A percentile compares a stretch with the other conserved stretches of the same genome.
Conservation (phyloP, 2,888 invertebrate species). For the Protophormia terraenovae region DNA sequence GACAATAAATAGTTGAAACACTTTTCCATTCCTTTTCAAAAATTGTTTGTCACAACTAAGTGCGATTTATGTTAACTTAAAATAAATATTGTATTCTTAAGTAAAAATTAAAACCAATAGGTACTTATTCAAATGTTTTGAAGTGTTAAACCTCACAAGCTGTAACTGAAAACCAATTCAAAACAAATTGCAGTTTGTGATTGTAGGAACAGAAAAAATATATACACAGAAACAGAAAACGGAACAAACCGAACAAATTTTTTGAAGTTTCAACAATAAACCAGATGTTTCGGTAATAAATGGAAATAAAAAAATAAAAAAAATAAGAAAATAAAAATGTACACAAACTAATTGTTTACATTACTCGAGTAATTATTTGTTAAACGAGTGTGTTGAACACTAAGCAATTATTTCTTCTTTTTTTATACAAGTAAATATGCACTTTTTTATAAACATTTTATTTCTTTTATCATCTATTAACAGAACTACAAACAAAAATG, state of each 20-base stretch:
- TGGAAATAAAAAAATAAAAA: constrained; percentile 3
- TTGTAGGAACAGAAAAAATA: neutral
- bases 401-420: neutral
- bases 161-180: neutral
- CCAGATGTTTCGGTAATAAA: constrained; percentile 37
- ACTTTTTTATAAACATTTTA: neutral
- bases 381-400: neutral
- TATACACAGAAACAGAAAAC: neutral
- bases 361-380: constrained; percentile 36
- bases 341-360: constrained; percentile 39
- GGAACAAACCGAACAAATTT: constrained; percentile 1
- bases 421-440: neutral
- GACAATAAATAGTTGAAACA: too few species aligned
- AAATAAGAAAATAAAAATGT: neutral
- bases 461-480: neutral
- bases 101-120: too few species aligned
- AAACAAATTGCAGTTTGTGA: neutral
- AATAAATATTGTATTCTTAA: too few species aligned
- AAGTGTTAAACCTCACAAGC: neutral
- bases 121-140: neutral
- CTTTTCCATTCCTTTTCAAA: too few species aligned
- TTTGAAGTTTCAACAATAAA: constrained; percentile 36
- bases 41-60: too few species aligned
- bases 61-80: too few species aligned
- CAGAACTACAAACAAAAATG: constrained; percentile 13